A percentile compares a stretch with the other conserved stretches of the same genome.
These are phyloP conservation scores for Carassius auratus DNA, from an alignment of 2,113 vertebrate species.

Conservation along the genomic window DNA sequence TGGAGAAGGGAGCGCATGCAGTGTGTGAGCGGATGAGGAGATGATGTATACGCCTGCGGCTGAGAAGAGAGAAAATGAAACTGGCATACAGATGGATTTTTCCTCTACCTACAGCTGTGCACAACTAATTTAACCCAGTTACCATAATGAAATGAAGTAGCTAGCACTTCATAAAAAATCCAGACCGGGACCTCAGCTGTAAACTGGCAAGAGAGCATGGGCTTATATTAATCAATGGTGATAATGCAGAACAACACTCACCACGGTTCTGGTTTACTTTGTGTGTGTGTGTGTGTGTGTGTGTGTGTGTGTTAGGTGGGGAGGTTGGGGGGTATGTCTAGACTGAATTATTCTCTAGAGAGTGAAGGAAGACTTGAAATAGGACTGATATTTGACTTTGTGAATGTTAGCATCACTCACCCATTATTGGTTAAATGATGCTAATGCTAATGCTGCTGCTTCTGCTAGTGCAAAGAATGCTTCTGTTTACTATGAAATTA, in stretches of 20 bases:
- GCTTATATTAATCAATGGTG: conserved; percentile 43
- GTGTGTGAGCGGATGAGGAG: not conserved
- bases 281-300: not conserved
- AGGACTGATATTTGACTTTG: conserved; percentile 6
- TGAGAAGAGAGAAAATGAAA: conserved; percentile 44
- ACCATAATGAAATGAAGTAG: conserved; percentile 53
- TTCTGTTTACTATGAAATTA: not conserved
- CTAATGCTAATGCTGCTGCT: not conserved
- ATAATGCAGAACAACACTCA: conserved; percentile 35
- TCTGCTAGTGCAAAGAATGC: not conserved
- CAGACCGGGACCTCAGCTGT: conserved; percentile 32
- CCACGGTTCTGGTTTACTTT: not conserved
- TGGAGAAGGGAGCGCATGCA: not conserved
- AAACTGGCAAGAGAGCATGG: conserved; percentile 10
- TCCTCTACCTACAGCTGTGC: conserved; percentile 51
- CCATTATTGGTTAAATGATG: not conserved
- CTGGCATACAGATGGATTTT: conserved; percentile 38
- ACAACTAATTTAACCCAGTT: conserved; percentile 50
- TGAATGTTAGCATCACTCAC: not conserved
- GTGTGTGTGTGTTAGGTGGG: not conserved
- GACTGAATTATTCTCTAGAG: conserved; percentile 33
- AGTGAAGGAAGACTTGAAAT: conserved; percentile 4
- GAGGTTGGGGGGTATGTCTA: not conserved
- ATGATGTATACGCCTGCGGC: conserved; percentile 39
- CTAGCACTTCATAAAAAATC: conserved; percentile 50